Conservation (phyloP, 2,797 vertebrate species). For the Semaprochilodus insignis region DNA sequence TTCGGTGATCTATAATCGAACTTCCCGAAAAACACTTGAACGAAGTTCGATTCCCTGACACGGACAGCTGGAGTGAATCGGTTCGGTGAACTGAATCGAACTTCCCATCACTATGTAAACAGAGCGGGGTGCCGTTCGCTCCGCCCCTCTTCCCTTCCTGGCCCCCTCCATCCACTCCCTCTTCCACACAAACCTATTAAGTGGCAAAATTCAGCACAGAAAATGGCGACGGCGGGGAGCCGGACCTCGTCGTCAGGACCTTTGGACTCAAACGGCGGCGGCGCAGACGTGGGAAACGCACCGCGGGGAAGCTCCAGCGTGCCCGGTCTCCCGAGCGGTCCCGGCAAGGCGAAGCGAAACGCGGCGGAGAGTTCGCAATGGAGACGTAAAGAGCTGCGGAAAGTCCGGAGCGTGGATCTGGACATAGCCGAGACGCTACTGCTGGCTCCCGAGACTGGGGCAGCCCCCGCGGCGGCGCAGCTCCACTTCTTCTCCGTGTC, state of each 20-base stretch:
- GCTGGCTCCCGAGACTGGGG: conserved; percentile 70
- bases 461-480: conserved; percentile 59
- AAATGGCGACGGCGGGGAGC: conserved; percentile 87
- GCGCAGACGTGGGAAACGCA: conserved; percentile 53
- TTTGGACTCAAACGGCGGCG: conserved; percentile 68
- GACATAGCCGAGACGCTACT: conserved; percentile 72
- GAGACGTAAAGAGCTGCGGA: conserved; percentile 85
- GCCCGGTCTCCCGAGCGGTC: conserved; percentile 53
- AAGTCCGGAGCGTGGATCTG: conserved; percentile 87
- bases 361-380: conserved; percentile 80
- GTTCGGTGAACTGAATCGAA: neutral
- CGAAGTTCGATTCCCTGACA: neutral
- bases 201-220: conserved; percentile 79
- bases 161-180: conserved; percentile 71
- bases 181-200: conserved; percentile 67
- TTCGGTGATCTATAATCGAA: no score
- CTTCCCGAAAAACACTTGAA: no score
- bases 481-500: conserved; percentile 71
- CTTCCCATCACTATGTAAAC: conserved; percentile 51
- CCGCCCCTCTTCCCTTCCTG: conserved; percentile 63
- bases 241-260: conserved; percentile 82
- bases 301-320: conserved; percentile 53
- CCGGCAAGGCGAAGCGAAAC: conserved; percentile 65
- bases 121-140: conserved; percentile 49
- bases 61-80: neutral